Percentiles rank a stretch among this genome's conserved stretches.
These are phyloP conservation scores for Dioctria rufipes DNA, from an alignment of 2,888 invertebrate species.

Conservation along the genomic window DNA sequence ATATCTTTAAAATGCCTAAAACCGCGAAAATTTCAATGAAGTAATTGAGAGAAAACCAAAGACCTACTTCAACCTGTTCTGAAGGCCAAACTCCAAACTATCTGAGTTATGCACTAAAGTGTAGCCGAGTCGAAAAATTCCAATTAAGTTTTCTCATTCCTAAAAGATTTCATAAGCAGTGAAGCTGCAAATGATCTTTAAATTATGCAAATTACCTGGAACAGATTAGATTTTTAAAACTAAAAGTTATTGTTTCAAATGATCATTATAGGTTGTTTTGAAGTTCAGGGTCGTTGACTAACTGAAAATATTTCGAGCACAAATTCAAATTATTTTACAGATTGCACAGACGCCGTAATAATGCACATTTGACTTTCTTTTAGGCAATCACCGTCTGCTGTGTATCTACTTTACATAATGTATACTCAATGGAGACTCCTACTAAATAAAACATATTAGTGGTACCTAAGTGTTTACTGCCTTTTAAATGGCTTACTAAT, in stretches of 20 bases:
- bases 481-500: no score
- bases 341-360: no score
- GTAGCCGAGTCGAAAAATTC: background rate
- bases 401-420: no score
- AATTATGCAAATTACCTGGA: constrained; percentile 1
- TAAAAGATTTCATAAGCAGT: background rate
- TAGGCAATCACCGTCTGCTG: no score
- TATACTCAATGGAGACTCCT: no score
- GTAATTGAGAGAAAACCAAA: constrained; percentile 9
- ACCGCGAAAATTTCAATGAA: background rate
- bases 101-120: background rate
- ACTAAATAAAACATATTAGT: no score
- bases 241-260: constrained; percentile 10
- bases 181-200: constrained; percentile 2
- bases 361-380: no score
- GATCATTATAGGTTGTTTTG: background rate
- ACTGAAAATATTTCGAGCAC: no score
- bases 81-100: background rate
- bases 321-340: no score
- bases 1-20: background rate
- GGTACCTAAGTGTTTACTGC: no score
- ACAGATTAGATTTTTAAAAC: background rate
- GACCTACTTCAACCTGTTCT: constrained; percentile 9
- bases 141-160: background rate
- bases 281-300: background rate